These are phyloP conservation scores for Scaptomyza flava DNA, from an alignment of 2,888 invertebrate genomes.

Conservation along the genomic window DNA sequence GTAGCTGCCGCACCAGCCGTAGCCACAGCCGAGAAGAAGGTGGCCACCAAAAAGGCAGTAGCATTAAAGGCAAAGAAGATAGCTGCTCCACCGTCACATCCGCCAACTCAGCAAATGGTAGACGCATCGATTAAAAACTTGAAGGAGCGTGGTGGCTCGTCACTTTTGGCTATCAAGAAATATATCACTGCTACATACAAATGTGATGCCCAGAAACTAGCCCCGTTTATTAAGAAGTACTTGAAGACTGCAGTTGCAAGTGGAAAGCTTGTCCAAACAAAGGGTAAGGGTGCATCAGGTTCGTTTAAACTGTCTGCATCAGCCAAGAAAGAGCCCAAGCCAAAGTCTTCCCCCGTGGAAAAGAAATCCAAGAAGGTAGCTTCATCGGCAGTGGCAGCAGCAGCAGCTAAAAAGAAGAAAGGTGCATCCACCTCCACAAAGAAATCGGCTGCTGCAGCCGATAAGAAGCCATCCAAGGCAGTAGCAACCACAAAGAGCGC, in stretches of 20 bases:
- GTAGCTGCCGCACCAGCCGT: constrained; percentile 33
- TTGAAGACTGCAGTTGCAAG: constrained; percentile 86
- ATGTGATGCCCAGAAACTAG: constrained; percentile 45
- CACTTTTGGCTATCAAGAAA: too few relatives aligned
- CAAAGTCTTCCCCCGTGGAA: constrained; percentile 32
- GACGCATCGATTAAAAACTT: too few relatives aligned
- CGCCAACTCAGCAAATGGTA: constrained; percentile 56
- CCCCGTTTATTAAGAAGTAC: constrained; percentile 83
- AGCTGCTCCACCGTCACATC: constrained; percentile 33
- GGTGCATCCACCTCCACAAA: constrained; percentile 17
- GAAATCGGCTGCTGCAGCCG: constrained; percentile 26
- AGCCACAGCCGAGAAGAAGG: constrained; percentile 30
- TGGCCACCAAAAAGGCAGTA: constrained; percentile 31
- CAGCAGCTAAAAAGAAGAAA: not conserved
- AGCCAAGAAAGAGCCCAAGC: constrained; percentile 45
- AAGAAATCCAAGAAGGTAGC: constrained; percentile 32
- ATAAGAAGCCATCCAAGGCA: constrained; percentile 40
- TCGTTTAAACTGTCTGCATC: constrained; percentile 59
- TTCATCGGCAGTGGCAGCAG: too few relatives aligned
- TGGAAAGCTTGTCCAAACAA: constrained; percentile 83
- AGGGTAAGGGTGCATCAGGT: constrained; percentile 63
- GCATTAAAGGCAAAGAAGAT: constrained; percentile 34
- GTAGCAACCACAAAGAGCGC: constrained; percentile 38
- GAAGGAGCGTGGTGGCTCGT: too few relatives aligned
- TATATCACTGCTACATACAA: too few relatives aligned